Evolutionary conservation across 2,797 vertebrate species (phyloP), one percentile per base, ranked within the genome.

Genomic region (Mergus octosetaceus): DNA sequence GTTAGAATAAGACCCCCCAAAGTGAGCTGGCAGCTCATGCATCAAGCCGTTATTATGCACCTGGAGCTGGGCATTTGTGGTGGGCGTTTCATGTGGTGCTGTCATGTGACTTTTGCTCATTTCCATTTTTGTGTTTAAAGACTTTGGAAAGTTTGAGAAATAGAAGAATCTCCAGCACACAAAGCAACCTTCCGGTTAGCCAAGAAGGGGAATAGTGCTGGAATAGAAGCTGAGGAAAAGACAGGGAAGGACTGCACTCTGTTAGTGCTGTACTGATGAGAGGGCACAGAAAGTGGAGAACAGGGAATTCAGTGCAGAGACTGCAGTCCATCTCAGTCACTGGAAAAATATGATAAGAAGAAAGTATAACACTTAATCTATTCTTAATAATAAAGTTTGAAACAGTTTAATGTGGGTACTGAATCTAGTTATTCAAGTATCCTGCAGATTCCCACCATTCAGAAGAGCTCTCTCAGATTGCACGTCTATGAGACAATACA

Each of bases 261-360:
- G 7, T 75, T 5, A 24, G 28, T 4, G 30, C 4, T 1, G 1
- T 3, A 6, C 1, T 4, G 12, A 30, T 47, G 32, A 69, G 22
- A 57, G 15, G 13, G 11, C 20, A 30, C 4, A 64, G 25, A 19
- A 11, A 71, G 20, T 43, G 56, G 43, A 74, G 65, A 78, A 56
- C 7, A 71, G n/a, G 4, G 36, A 79, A 43, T 60, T 58, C 45
- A 73, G 34, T 9, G 34, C 39, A 75, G 38, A 56, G 27, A 16
- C 15, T 77, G 34, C 9, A 41, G 47, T 41, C 20, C 5, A 0
- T 16, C 39, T 19, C 32, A 19, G 20, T 3, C 64, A 47, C 12
- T 27, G 27, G 10, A 34, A 49, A 88, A 64, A 70, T 17, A 21
- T 10, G 13, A 5, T 25, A 12, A 62, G 34, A 73, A 43, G 12